Base-by-base conservation (phyloP, 1,140 invertebrate genomes). In the Trigoniulus corallinus region DNA sequence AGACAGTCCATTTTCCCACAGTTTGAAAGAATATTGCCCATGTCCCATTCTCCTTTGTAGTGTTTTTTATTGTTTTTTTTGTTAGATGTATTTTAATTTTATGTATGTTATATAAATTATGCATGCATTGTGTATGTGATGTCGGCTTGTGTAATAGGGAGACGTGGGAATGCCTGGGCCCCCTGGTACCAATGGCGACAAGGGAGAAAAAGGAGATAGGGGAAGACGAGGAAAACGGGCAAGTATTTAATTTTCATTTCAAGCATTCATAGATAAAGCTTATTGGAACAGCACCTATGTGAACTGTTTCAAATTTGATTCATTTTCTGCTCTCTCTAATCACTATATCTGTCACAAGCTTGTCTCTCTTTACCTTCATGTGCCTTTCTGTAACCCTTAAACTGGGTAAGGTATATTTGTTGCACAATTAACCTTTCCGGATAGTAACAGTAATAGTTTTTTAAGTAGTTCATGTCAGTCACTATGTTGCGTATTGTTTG, bases 161-260 rank as follows among this genome's bases (percentile, higher is more conserved):
- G 80, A 84, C 57, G 57, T 72, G 56, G 81, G 82, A 58, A 75
- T 77, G 56, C 71, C 75, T 48, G 84, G 84, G 58, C 77, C 80
- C 57, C 74, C 78, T 55, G 84, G 84, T 59, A 70, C 72, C 57
- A 69, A 75, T 58, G 82, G 82, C 53, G 81, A 82, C 57, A 81
- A 78, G 65, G 85, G 84, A 59, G 69, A 77, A 54, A 73, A 82
- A 62, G 85, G 86, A 64, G 84, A 84, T 60, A 78, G 79, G 67
- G 84, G 84, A 68, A 84, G 84, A 72, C 54, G 62, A 46, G 63
- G 65, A 27, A 63, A 64, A 59, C 74, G 80, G 82, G 85, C 86
- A 84, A 82, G 77, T 58, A 57, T 44, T 44, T 18, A 10, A 21
- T 18, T 39, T 39, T 39, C 37, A 39, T 18, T 39, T 39, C 37